Conservation (phyloP, 2,797 vertebrate genomes). For the Buceros bicornis region DNA sequence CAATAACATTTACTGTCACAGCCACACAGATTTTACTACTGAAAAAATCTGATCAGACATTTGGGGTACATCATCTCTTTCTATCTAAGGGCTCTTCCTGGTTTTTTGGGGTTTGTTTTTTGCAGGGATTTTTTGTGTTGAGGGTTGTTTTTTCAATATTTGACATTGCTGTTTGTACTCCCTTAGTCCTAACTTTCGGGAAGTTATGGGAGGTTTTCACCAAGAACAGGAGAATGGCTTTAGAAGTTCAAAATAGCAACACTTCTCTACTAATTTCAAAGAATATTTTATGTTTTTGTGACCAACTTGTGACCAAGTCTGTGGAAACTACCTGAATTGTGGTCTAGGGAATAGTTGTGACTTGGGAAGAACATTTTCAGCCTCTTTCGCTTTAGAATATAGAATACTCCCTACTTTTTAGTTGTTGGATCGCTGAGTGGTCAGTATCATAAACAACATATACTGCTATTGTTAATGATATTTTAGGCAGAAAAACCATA, state of each 20-base stretch:
- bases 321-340: slow-evolving; percentile 25
- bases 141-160: not conserved
- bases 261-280: not conserved
- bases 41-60: not conserved
- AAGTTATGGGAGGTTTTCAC: not conserved
- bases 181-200: not conserved
- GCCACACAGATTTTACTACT: not conserved
- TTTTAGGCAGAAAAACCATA: slow-evolving; percentile 5
- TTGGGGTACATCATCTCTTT: not conserved
- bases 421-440: not conserved
- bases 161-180: not conserved
- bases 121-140: not conserved
- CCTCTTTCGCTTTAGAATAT: not conserved
- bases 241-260: not conserved
- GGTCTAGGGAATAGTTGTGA: not conserved
- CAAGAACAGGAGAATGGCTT: not conserved
- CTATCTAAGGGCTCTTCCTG: not conserved
- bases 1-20: not conserved
- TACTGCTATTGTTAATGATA: not conserved
- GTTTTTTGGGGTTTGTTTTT: no score
- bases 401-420: not conserved
- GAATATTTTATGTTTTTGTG: not conserved
- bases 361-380: not conserved
- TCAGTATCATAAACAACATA: not conserved
- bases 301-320: not conserved